phyloP scores from a whole-genome alignment of 2,888 invertebrate genomes.

The Vesta saturnalis region DNA sequence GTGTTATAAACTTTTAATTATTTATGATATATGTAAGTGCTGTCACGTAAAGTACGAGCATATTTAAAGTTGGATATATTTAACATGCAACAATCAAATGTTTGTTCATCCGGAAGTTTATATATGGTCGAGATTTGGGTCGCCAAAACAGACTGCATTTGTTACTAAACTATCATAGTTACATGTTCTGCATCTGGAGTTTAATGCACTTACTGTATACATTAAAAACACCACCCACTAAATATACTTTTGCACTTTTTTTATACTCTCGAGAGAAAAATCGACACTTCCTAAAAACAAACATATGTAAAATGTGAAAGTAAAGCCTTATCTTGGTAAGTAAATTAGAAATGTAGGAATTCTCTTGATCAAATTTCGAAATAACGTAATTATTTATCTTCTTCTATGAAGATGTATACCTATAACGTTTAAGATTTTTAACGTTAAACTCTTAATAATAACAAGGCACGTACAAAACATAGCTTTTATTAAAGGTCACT shows the following conservation, averaged over 20 bases:
- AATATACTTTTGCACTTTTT: neutral
- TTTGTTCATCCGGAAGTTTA: conserved; percentile 42
- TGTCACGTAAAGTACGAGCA: conserved; percentile 10
- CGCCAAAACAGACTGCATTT: conserved; percentile 47
- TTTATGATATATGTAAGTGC: neutral
- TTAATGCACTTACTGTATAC: conserved; percentile 11
- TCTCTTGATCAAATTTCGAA: no score
- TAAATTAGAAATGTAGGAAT: neutral
- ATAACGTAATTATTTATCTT: no score
- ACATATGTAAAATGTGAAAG: neutral
- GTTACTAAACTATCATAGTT: conserved; percentile 31
- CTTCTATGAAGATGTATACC: neutral
- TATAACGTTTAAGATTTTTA: neutral
- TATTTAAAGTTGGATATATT: conserved; percentile 21
- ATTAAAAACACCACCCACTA: neutral
- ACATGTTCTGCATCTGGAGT: conserved; percentile 18
- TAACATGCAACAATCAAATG: conserved; percentile 25
- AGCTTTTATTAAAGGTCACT: conserved; percentile 20
- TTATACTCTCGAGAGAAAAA: no score
- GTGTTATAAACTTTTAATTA: neutral
- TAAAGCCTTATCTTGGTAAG: neutral
- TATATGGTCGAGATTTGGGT: conserved; percentile 44
- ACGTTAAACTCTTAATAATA: conserved; percentile 9
- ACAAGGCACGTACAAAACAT: neutral
- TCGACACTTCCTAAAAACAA: neutral